Percentiles rank a stretch among this genome's conserved stretches.
These are phyloP conservation scores for Scaptomyza cyrtandrae DNA, from an alignment of 2,888 invertebrate species.

Conservation along the genomic window DNA sequence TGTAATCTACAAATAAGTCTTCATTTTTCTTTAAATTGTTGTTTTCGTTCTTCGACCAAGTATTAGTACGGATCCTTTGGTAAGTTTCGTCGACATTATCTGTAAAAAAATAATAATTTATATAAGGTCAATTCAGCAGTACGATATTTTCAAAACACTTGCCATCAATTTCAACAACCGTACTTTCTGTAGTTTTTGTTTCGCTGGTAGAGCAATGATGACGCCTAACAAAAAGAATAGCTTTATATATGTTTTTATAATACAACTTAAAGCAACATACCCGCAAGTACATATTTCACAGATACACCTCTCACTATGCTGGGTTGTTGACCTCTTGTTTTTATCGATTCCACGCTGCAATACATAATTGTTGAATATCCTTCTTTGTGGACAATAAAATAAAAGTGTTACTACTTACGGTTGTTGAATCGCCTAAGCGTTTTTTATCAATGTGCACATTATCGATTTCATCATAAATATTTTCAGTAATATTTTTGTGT, in stretches of 20 bases:
- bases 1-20: conserved; percentile 68
- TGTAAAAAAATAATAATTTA: conserved; percentile 15
- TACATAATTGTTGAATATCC: neutral
- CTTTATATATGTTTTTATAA: neutral
- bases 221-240: conserved; percentile 86
- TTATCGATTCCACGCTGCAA: conserved; percentile 80
- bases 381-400: conserved; percentile 7
- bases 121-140: neutral
- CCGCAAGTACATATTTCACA: conserved; percentile 96
- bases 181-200: conserved; percentile 67
- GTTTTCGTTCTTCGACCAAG: conserved; percentile 85
- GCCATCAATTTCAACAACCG: conserved; percentile 65
- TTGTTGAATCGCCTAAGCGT: conserved; percentile 81
- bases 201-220: conserved; percentile 91
- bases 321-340: conserved; percentile 82
- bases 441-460: conserved; percentile 70
- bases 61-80: conserved; percentile 79
- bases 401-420: conserved; percentile 61
- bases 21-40: conserved; percentile 85
- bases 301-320: conserved; percentile 90
- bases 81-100: conserved; percentile 76
- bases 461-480: conserved; percentile 83
- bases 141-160: conserved; percentile 7
- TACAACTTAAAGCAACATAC: conserved; percentile 86
- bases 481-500: conserved; percentile 80